Evolutionary conservation across 2,113 vertebrate species (phyloP), one percentile per base, ranked within the genome.

Genomic region (Phyllopteryx taeniolatus): DNA sequence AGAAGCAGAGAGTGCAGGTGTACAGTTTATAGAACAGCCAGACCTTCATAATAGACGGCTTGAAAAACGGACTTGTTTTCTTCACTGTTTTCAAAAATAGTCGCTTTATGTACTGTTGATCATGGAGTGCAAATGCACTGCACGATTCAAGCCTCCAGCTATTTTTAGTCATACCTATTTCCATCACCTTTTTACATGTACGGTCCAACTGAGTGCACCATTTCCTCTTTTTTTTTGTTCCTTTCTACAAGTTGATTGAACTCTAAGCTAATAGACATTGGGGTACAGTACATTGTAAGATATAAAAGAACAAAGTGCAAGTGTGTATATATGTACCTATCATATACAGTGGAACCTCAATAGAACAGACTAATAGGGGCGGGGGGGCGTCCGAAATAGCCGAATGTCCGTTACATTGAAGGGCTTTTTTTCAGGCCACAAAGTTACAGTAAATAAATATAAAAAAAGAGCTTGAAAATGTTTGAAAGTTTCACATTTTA

Each of bases 11-110:
- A 68, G 57, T 20, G 71, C 65, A 68, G 65, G 72, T 31, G 12
- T 43, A 43, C 62, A 20, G 59, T 70, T 72, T 66, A 33, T 79
- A 77, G 68, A 82, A 73, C 51, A 80, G 61, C 78, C 79, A 82
- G 56, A 83, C 49, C 57, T 67, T 76, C 22, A 68, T 67, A 69
- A 74, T 63, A 53, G 17, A 44, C 43, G 15, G 19, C 46, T 68
- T 68, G 19, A 47, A 66, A 64, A 59, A 71, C 49, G 39, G 42
- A 57, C 54, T 42, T 70, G 53, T 74, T 35, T 67, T 68, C 56
- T 20, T 74, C 14, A 67, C 39, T 70, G 54, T 43, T 67, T 39
- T 60, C 39, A 20, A 68, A 27, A 27, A 72, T 17, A 8, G 31
- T 42, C 49, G 31, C 53, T 60, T 14, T 53, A 8, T 1, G 8